Percentiles rank a stretch among this genome's conserved stretches.
phyloP scores from a whole-genome alignment of 1,140 invertebrate genomes.

The Dreissena polymorpha region DNA sequence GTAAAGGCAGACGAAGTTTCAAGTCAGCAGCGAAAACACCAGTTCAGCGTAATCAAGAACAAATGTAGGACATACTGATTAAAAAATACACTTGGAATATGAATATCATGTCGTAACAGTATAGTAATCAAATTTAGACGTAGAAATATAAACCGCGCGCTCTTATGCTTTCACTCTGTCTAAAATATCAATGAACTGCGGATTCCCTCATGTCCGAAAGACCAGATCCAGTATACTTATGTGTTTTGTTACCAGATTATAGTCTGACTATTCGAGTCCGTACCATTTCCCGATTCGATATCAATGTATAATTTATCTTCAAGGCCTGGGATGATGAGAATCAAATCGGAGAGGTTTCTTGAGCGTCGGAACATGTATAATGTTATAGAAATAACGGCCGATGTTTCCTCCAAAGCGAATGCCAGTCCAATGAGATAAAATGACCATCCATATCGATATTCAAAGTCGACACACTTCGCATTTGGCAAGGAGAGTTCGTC shows the following conservation, averaged over 20 bases:
- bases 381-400: conserved; percentile 50
- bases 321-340: conserved; percentile 44
- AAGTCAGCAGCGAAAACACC: too few relatives aligned
- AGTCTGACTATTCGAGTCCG: conserved; percentile 16
- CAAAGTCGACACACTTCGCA: conserved; percentile 16
- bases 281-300: conserved; percentile 5
- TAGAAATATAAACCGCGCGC: too few relatives aligned
- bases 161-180: too few relatives aligned
- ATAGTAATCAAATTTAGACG: too few relatives aligned
- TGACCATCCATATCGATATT: conserved; percentile 46
- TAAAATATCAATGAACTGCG: too few relatives aligned
- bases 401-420: conserved; percentile 44
- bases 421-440: conserved; percentile 46
- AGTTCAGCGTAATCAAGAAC: too few relatives aligned
- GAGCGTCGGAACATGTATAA: conserved; percentile 26
- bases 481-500: conserved; percentile 38
- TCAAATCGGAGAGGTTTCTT: conserved; percentile 33
- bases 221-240: background rate
- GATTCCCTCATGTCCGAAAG: too few relatives aligned
- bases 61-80: too few relatives aligned
- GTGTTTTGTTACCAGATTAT: conserved; percentile 35
- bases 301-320: conserved; percentile 28
- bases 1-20: too few relatives aligned
- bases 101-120: too few relatives aligned
- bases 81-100: too few relatives aligned